phyloP scores from a whole-genome alignment of 2,888 invertebrate species.

The Perithous albicinctus region DNA sequence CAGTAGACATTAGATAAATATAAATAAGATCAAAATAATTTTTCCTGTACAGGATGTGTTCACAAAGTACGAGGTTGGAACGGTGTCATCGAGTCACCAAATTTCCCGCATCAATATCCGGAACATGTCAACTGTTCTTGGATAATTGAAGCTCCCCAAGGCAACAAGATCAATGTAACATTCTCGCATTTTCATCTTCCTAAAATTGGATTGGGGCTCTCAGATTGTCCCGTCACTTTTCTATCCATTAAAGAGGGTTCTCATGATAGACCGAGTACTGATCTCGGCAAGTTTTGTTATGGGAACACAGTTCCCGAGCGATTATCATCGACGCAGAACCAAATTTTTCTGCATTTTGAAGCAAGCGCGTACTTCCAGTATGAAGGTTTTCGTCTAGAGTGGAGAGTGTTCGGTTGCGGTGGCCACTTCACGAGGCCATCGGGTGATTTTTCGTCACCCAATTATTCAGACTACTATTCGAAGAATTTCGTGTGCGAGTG shows the following conservation, averaged over 20 bases:
- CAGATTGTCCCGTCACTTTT: slow-evolving; percentile 87
- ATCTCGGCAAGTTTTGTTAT: slow-evolving; percentile 74
- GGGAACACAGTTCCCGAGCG: slow-evolving; percentile 84
- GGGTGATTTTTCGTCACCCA: slow-evolving; percentile 88
- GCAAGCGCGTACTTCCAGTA: too few relatives aligned
- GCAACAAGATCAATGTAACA: slow-evolving; percentile 92
- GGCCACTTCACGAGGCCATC: slow-evolving; percentile 86
- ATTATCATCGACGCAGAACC: slow-evolving; percentile 87
- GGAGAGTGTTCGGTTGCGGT: slow-evolving; percentile 92
- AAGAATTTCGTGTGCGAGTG: slow-evolving; percentile 89
- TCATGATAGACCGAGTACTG: slow-evolving; percentile 74
- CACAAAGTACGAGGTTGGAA: slow-evolving; percentile 88
- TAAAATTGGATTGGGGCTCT: slow-evolving; percentile 79
- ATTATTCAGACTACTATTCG: slow-evolving; percentile 87
- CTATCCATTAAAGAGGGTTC: slow-evolving; percentile 86
- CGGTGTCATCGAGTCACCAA: slow-evolving; percentile 94
- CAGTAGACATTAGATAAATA: not conserved
- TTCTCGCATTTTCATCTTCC: slow-evolving; percentile 91
- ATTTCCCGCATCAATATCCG: slow-evolving; percentile 90
- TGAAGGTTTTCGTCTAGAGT: slow-evolving; percentile 94
- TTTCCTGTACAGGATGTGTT: slow-evolving; percentile 87
- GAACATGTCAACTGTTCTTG: slow-evolving; percentile 90
- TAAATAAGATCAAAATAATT: not conserved
- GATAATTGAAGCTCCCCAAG: slow-evolving; percentile 90
- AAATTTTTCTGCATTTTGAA: slow-evolving; percentile 88